Base-by-base conservation (phyloP, 2,797 vertebrate species). In the Capromys pilorides region DNA sequence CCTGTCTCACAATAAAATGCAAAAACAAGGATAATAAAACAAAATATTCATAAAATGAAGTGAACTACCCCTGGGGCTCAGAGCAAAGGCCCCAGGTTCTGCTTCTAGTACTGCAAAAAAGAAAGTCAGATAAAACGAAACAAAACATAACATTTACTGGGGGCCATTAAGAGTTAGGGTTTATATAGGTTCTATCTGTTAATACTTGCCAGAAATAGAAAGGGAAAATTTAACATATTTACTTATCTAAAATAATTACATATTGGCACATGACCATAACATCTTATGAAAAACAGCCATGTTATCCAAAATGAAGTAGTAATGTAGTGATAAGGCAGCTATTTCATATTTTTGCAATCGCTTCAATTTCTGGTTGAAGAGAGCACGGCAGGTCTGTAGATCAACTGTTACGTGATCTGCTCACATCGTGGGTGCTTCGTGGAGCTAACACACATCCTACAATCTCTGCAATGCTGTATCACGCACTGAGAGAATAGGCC, bases 131-230 rank as follows among this genome's bases (percentile, higher is more conserved):
- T 24, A 75, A 41, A 28, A 41, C 71, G 41, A 45, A 41, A 24
- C 39, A 73, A 51, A 75, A 75, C 71, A 12, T 54, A 49, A 49
- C 28, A 92, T 86, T 57, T 33, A 54, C 36, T 61, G 79, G 87
- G 26, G 22, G 84, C 4, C 49, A 83, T 4, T 71, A 91, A 59
- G 62, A 75, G 24, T 69, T 90, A 94, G 80, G 77, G 13, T 57
- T 86, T 91, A 49, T 71, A 10, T 61, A 80, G 81, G 28, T 80
- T 66, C 10, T 67, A 41, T 49, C 62, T 67, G 86, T 92, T 82
- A 64, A 69, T 90, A 57, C 33, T 88, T 66, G 71, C 80, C 49
- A 85, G 24, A 94, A 89, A 78, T 87, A 49, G 26, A 96, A 86
- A 83, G 33, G 64, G 26, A 73, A 28, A 88, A 18, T 41, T 73